Base-by-base conservation (phyloP, 1,140 invertebrate genomes). In the Dreissena polymorpha region DNA sequence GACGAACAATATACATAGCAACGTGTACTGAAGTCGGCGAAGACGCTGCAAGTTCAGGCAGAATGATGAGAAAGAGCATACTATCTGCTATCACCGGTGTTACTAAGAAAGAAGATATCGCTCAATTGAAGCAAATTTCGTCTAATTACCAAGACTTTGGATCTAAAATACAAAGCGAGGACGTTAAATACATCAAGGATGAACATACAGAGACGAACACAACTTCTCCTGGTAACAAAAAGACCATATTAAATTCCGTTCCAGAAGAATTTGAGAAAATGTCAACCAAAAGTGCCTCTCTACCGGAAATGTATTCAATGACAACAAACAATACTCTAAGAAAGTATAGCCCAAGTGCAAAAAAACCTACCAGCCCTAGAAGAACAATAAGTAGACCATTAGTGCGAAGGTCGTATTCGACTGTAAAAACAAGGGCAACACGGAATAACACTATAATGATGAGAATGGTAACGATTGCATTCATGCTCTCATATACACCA, bases 381-480 rank as follows among this genome's bases (percentile, higher is more conserved):
- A 39, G 3, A 39, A 39, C 39, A 39, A 8, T 39, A 8, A 39
- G 8, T 13, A 68, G 39, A n/a, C 39, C 29, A 23, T 67, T 50
- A 27, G 29, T 55, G 6, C 68, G 75, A 51, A 57, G 70, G 55
- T 60, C 55, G n/a, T 82, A 73, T 63, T 82, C 79, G 10, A 71
- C 70, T 53, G 68, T 71, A 6, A 50, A 50, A 14, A 23, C 50
- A 13, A 70, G 68, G 25, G 39, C 79, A n/a, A 82, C 79, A 10
- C 23, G 79, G 49, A 82, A 82, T 27, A 82, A 82, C 51, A 82
- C 79, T 13, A 64, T 82, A 1, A 82, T 82, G 79, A 82, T 82
- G 79, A 18, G 79, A 65, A 74, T 82, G 79, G 79, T 82, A 12
- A 82, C 79, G 8, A 82, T 82, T 27, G 79, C 79, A 39, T 82